These are phyloP conservation scores for Chanos chanos DNA, from an alignment of 2,797 vertebrate species.

Conservation along the genomic window DNA sequence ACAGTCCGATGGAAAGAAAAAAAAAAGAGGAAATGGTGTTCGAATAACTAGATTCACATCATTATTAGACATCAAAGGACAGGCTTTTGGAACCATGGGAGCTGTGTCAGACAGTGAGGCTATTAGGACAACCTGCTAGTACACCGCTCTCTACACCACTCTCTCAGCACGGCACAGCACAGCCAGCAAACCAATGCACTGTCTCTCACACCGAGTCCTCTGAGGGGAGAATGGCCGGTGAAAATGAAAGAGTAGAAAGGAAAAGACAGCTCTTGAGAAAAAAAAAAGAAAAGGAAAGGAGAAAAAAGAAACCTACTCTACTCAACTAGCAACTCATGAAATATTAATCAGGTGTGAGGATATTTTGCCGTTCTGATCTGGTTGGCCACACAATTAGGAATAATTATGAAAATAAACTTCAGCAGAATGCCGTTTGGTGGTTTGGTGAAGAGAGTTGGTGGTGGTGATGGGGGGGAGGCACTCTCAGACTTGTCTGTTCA, in stretches of 20 bases:
- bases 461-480: conserved; percentile 11
- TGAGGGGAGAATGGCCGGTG: conserved; percentile 4
- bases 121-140: conserved; percentile 33
- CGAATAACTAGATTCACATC: conserved; percentile 38
- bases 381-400: conserved; percentile 45
- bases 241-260: background rate
- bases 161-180: background rate
- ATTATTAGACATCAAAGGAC: conserved; percentile 47
- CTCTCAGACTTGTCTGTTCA: conserved; percentile 25
- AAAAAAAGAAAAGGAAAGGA: conserved; percentile 1
- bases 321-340: conserved; percentile 37
- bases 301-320: conserved; percentile 25
- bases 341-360: conserved; percentile 31
- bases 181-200: background rate
- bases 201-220: conserved; percentile 14
- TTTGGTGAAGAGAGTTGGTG: background rate
- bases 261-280: background rate
- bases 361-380: conserved; percentile 34
- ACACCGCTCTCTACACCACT: background rate
- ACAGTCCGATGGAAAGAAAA: conserved; percentile 19
- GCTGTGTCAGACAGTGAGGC: conserved; percentile 22
- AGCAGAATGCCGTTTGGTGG: conserved; percentile 23
- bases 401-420: conserved; percentile 54
- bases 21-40: conserved; percentile 15
- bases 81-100: conserved; percentile 29